Conservation (phyloP, 2,888 invertebrate genomes). For the Harpalus rufipes region DNA sequence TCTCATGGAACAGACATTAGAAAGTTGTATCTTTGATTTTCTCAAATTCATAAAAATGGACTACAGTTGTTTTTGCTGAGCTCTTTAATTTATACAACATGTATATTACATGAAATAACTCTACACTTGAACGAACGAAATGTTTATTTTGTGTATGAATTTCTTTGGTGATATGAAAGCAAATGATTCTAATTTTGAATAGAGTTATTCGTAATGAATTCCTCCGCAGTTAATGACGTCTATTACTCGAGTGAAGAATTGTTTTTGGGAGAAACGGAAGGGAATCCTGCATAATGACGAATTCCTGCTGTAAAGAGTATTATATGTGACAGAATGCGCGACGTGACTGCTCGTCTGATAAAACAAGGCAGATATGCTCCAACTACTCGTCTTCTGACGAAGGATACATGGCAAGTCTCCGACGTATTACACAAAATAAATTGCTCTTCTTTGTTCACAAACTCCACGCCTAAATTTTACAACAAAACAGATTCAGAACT, state of each 20-base stretch:
- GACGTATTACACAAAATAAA: constrained; percentile 2
- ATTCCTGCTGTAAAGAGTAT: constrained; percentile 35
- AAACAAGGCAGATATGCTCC: constrained; percentile 29
- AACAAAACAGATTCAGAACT: too few species aligned
- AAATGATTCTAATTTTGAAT: background rate
- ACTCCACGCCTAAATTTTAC: constrained; percentile 3
- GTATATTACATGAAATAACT: too few species aligned
- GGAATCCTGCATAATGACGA: constrained; percentile 12
- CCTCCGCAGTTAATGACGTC: background rate
- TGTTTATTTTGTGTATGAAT: too few species aligned
- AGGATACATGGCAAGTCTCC: constrained; percentile 1
- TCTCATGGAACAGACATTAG: too few species aligned
- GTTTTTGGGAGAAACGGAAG: background rate
- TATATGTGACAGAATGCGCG: constrained; percentile 16
- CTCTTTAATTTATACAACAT: too few species aligned
- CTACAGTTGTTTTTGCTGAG: too few species aligned
- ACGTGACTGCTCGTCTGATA: constrained; percentile 19
- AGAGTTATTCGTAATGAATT: background rate
- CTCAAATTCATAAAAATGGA: too few species aligned
- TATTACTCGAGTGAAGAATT: background rate
- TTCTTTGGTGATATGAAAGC: too few species aligned
- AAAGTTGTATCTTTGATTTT: too few species aligned
- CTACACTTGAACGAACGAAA: too few species aligned
- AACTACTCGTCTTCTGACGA: constrained; percentile 4
- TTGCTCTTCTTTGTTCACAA: constrained; percentile 16